These are phyloP conservation scores for Argyresthia albistria DNA, from an alignment of 2,888 invertebrate genomes.

Conservation along the genomic window DNA sequence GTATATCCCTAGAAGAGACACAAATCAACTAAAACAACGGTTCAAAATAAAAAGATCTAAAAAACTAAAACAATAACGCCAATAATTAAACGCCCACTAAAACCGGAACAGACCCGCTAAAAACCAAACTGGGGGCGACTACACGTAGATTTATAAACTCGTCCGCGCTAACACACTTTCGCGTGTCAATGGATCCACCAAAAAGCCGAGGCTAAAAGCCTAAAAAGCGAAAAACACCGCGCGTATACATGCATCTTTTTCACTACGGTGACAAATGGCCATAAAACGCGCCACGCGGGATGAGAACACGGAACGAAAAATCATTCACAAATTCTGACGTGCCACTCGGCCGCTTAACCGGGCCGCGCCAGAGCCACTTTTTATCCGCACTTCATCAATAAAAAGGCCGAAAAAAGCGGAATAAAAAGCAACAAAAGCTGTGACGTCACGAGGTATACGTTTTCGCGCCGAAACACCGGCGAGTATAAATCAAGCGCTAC, in stretches of 20 bases:
- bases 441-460: slow-evolving; percentile 64
- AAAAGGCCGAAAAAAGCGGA: slow-evolving; percentile 48
- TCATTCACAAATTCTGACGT: slow-evolving; percentile 68
- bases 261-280: slow-evolving; percentile 66
- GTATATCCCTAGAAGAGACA: no score
- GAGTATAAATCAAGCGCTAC: slow-evolving; percentile 56
- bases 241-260: slow-evolving; percentile 64
- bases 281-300: slow-evolving; percentile 56
- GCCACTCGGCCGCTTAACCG: slow-evolving; percentile 32
- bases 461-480: slow-evolving; percentile 54
- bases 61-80: slow-evolving; percentile 21
- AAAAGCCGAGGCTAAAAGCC: slow-evolving; percentile 46
- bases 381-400: slow-evolving; percentile 66
- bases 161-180: slow-evolving; percentile 66
- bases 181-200: slow-evolving; percentile 64
- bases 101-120: slow-evolving; percentile 23
- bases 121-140: slow-evolving; percentile 6
- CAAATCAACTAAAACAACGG: no score
- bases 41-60: no score
- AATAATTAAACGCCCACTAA: slow-evolving; percentile 22
- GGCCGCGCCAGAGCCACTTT: slow-evolving; percentile 39
- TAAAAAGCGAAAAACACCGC: slow-evolving; percentile 52
- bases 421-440: slow-evolving; percentile 37
- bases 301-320: slow-evolving; percentile 48
- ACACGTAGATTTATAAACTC: slow-evolving; percentile 58